Evolutionary conservation across 1,140 invertebrate species (phyloP).

Genomic region (Anadara kagoshimensis): DNA sequence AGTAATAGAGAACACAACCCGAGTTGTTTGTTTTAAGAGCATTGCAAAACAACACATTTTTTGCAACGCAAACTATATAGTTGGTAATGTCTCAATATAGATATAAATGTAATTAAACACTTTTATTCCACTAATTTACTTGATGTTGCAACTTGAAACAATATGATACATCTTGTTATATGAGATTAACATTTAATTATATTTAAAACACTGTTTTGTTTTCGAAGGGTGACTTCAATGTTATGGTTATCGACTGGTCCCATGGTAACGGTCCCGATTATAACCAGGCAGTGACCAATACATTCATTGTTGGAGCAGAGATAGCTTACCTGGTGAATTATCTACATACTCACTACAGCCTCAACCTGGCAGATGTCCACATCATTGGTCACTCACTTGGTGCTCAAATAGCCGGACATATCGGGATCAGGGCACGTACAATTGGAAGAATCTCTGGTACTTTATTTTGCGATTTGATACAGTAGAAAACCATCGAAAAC

Average conservation of each 20-base stretch:
- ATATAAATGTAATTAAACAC: background rate
- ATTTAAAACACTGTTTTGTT: too few relatives aligned
- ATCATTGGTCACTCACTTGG: conserved; percentile 94
- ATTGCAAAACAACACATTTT: background rate
- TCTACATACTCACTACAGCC: conserved; percentile 27
- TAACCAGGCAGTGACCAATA: conserved; percentile 92
- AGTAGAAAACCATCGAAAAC: too few relatives aligned
- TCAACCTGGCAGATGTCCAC: conserved; percentile 75
- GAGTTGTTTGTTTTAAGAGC: too few relatives aligned
- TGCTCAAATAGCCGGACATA: conserved; percentile 91
- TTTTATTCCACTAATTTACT: background rate
- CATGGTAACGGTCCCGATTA: conserved; percentile 89
- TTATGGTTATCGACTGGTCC: conserved; percentile 95
- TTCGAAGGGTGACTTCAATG: conserved; percentile 77
- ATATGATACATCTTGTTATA: too few relatives aligned
- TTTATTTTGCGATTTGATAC: background rate
- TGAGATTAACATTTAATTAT: too few relatives aligned
- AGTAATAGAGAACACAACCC: too few relatives aligned
- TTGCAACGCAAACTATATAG: background rate
- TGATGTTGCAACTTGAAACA: too few relatives aligned
- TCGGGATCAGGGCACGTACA: conserved; percentile 84
- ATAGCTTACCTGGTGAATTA: conserved; percentile 82
- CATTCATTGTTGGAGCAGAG: conserved; percentile 91
- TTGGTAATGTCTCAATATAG: background rate
- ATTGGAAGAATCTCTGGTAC: conserved; percentile 83